A percentile compares a stretch with the other conserved stretches of the same genome.
These are phyloP conservation scores for Ptychobarbus kaznakovi DNA, from an alignment of 2,797 vertebrate genomes.

Conservation along the genomic window DNA sequence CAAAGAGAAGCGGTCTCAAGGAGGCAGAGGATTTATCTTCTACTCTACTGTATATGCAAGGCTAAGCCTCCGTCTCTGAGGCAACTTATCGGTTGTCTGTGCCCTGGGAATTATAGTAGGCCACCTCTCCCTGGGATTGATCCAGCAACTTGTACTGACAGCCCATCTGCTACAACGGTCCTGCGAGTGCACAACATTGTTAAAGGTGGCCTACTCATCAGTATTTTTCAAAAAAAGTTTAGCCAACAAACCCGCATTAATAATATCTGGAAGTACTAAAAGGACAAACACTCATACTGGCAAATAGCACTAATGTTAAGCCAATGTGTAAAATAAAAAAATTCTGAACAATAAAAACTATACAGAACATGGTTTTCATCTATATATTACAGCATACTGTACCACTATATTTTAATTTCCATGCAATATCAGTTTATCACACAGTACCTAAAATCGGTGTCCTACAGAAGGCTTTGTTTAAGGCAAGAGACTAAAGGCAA, in stretches of 20 bases:
- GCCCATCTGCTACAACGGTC: neutral
- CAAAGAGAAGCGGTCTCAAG: neutral
- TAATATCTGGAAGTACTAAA: neutral
- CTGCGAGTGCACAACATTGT: neutral
- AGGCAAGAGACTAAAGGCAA: neutral
- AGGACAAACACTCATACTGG: neutral
- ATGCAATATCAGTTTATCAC: neutral
- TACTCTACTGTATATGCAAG: neutral
- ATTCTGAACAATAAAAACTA: neutral
- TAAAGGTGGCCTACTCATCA: neutral
- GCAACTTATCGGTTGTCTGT: neutral
- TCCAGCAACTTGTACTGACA: neutral
- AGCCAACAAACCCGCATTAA: neutral
- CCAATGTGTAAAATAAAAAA: neutral
- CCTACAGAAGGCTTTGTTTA: neutral
- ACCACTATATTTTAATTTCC: neutral
- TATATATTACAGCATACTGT: neutral
- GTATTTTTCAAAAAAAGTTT: neutral
- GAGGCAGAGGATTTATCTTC: neutral
- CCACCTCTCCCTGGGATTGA: constrained; percentile 3
- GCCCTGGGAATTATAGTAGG: neutral
- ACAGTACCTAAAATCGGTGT: neutral
- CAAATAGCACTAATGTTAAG: neutral
- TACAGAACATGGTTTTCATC: neutral
- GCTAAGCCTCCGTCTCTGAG: neutral